A percentile compares a stretch with the other conserved stretches of the same genome.
Evolutionary conservation across 2,113 vertebrate species (phyloP).

Genomic region (Thunnus thynnus): DNA sequence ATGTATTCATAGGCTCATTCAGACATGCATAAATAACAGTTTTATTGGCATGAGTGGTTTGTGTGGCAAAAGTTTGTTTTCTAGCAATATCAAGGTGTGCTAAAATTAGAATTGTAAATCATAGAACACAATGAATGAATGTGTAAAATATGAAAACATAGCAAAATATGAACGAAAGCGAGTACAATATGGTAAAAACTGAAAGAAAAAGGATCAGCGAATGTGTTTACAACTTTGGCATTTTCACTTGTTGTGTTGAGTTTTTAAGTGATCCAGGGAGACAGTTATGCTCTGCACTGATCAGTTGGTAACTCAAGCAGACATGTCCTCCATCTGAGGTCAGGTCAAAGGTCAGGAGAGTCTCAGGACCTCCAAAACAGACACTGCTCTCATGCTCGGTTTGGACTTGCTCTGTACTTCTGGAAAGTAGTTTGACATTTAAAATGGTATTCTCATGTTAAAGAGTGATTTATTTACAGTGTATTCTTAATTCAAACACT

Average conservation of each 20-base stretch:
- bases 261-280: background rate
- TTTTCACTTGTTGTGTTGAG: background rate
- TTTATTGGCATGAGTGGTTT: background rate
- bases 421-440: background rate
- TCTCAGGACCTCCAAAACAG: slow-evolving; percentile 32
- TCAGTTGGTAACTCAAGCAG: background rate
- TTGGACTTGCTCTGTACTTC: background rate
- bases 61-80: no score
- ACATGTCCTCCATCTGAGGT: slow-evolving; percentile 23
- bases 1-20: background rate
- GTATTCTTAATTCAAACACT: background rate
- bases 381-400: slow-evolving; percentile 14
- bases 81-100: no score
- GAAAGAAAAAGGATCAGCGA: no score
- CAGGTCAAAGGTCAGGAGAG: slow-evolving; percentile 56
- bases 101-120: background rate
- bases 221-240: no score
- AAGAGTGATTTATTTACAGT: background rate
- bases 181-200: no score
- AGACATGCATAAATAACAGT: background rate
- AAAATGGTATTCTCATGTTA: background rate
- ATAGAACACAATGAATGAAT: background rate
- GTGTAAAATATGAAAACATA: background rate
- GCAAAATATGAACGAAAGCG: no score
- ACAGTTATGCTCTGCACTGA: background rate